A percentile compares a stretch with the other conserved stretches of the same genome.
phyloP scores from a whole-genome alignment of 1,140 invertebrate genomes.

The Conus ventricosus region DNA sequence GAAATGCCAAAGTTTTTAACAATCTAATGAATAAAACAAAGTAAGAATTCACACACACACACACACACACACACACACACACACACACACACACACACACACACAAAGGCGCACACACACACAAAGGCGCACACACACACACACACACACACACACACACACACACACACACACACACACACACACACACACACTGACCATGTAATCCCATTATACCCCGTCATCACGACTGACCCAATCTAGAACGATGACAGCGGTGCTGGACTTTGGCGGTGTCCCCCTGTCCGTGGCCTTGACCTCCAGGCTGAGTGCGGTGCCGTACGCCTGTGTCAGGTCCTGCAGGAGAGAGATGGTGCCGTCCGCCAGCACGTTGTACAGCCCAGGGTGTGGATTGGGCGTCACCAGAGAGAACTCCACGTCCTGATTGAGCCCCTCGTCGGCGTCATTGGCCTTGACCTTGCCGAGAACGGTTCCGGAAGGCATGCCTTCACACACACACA shows the following conservation, averaged over 20 bases:
- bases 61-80: no score
- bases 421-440: neutral
- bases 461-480: neutral
- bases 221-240: conserved; percentile 7
- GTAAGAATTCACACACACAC: no score
- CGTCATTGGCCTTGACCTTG: neutral
- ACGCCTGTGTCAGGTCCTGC: neutral
- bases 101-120: no score
- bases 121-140: no score
- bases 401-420: neutral
- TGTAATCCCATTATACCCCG: neutral
- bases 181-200: no score
- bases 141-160: no score
- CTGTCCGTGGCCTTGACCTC: conserved; percentile 18
- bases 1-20: no score
- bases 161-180: no score
- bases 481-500: neutral
- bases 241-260: neutral
- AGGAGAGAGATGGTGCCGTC: neutral
- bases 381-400: neutral
- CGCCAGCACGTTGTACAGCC: neutral
- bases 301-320: neutral
- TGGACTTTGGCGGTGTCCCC: neutral
- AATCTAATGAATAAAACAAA: no score
- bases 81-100: no score